These are phyloP conservation scores for Oryzias woworae DNA, from an alignment of 2,113 vertebrate species.

Conservation along the genomic window DNA sequence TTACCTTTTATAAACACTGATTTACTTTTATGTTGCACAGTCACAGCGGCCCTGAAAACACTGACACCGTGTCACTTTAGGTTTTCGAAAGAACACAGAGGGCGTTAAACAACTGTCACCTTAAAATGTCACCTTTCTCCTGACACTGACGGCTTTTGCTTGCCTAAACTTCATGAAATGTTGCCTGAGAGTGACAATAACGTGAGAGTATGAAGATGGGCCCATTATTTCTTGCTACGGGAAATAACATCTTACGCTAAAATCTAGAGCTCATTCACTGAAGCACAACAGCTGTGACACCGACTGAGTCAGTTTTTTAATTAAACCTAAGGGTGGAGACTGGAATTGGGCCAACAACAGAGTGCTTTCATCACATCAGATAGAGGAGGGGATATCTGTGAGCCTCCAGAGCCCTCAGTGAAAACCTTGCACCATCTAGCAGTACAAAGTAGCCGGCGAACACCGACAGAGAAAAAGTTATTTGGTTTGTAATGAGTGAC, in stretches of 20 bases:
- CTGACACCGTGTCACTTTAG: too few relatives aligned
- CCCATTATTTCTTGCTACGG: neutral
- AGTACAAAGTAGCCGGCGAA: constrained; percentile 63
- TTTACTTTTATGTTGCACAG: too few relatives aligned
- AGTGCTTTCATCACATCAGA: constrained; percentile 47
- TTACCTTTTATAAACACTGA: too few relatives aligned
- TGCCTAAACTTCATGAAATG: too few relatives aligned
- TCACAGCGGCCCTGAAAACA: too few relatives aligned
- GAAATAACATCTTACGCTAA: neutral
- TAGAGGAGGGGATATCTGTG: constrained; percentile 37
- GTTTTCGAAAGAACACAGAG: too few relatives aligned
- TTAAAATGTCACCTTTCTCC: too few relatives aligned
- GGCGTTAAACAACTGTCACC: too few relatives aligned
- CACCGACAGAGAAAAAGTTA: constrained; percentile 66
- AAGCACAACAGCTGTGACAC: neutral
- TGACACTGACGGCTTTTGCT: too few relatives aligned
- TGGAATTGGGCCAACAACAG: constrained; percentile 26
- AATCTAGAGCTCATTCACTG: neutral
- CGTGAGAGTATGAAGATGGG: too few relatives aligned
- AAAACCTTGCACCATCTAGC: constrained; percentile 57
- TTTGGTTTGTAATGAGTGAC: constrained; percentile 79
- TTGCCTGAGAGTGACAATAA: too few relatives aligned
- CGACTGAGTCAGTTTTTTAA: constrained; percentile 3
- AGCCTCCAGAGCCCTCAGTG: constrained; percentile 51
- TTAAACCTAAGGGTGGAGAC: neutral